Base-by-base conservation (phyloP, 2,888 invertebrate genomes). In the Strigamia maritima region DNA sequence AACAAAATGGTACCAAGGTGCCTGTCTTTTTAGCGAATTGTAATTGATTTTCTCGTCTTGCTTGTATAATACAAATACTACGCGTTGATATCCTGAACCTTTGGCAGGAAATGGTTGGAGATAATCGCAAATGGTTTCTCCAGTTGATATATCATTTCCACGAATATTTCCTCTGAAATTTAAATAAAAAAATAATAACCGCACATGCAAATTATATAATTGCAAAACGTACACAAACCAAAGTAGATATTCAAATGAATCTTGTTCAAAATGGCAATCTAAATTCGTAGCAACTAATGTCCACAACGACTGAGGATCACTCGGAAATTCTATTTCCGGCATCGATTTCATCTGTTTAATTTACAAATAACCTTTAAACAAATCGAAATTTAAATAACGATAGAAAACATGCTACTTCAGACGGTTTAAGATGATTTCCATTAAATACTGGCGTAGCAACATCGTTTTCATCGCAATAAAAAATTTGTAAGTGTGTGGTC, bases 71-170 rank as follows among this genome's bases (percentile, higher is more conserved):
- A 98, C 88, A 87, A 97, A 98, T 24, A 94, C 90, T 85, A 94
- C 92, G 85, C 99, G 90, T 85, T 97, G 97, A 86, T 91, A 97
- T 0, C 99, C 99, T 75, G 94, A 92, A 8, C 98, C 98, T 85
- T 91, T 91, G 0, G 94, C 90, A 35, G 98, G 97, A 85, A 98
- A 93, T 0, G 98, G 97, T 84, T 91, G 94, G 82, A 98, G 86
- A 87, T 98, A 99, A 81, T 94, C 90, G 26, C 92, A 90, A 80
- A 97, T 84, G 4, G 90, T 89, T 82, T 97, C 93, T 24, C 97
- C 97, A 83, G 92, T 90, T 12, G 88, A 87, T n/a, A 97, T 83
- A 82, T 90, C 87, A 85, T 90, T 90, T 22, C 93, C 94, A 80
- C 94, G 94, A 84, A 98, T 97, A 86, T 97, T 97, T 1, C 92